A percentile compares a stretch with the other conserved stretches of the same genome.
These are phyloP conservation scores for Cheirogaleus major DNA, from an alignment of 2,797 vertebrate genomes.

Conservation along the genomic window DNA sequence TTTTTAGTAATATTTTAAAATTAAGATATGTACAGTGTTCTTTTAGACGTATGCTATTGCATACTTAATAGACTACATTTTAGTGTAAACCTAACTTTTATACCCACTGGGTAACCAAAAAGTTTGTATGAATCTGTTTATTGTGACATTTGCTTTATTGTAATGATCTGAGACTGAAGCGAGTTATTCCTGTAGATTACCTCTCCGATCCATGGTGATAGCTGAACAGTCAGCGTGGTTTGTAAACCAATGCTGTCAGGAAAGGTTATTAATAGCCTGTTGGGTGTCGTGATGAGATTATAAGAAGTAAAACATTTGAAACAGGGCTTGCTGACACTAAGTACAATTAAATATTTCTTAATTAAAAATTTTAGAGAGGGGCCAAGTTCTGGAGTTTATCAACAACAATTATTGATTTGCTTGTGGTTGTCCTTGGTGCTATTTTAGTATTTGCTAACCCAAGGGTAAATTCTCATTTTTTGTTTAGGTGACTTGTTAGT, in stretches of 20 bases:
- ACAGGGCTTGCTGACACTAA: background rate
- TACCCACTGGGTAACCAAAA: background rate
- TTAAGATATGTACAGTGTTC: background rate
- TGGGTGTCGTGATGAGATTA: background rate
- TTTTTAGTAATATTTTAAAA: background rate
- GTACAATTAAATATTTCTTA: background rate
- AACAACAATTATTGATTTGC: background rate
- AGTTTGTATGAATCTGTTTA: background rate
- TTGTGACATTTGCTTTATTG: background rate
- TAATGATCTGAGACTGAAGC: background rate
- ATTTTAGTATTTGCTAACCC: constrained; percentile 4
- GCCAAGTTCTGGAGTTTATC: background rate
- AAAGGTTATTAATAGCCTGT: background rate
- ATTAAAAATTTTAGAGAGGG: background rate
- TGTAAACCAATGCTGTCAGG: background rate
- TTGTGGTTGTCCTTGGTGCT: background rate
- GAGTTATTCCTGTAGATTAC: background rate
- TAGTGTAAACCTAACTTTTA: background rate
- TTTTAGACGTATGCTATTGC: background rate
- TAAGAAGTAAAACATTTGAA: background rate
- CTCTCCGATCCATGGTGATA: background rate
- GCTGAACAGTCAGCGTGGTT: background rate
- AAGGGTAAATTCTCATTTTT: background rate
- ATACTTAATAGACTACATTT: background rate
- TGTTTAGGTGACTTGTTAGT: background rate